phyloP scores from a whole-genome alignment of 2,113 vertebrate species.

The Pelecanus crispus region DNA sequence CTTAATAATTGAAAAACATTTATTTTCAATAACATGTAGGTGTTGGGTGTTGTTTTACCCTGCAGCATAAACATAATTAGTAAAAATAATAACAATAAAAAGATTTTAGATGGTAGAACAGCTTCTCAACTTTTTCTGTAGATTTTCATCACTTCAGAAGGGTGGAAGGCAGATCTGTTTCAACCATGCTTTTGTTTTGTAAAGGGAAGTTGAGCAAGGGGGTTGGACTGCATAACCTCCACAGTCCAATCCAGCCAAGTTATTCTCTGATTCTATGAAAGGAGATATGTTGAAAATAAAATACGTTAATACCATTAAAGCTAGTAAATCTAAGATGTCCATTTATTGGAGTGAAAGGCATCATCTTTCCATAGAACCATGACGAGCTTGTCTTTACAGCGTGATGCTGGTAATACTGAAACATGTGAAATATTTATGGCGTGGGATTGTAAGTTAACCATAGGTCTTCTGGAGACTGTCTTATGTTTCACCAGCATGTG shows the following conservation, averaged over 20 bases:
- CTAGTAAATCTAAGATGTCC: neutral
- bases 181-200: neutral
- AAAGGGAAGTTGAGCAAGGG: neutral
- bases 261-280: neutral
- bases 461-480: slow-evolving; percentile 21
- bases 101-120: neutral
- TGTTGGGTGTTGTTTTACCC: slow-evolving; percentile 25
- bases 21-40: slow-evolving; percentile 2
- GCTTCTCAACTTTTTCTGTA: neutral
- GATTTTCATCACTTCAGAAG: neutral
- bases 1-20: slow-evolving; percentile 35
- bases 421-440: neutral
- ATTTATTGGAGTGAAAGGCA: neutral
- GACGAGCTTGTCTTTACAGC: neutral
- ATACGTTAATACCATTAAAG: neutral
- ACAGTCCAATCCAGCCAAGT: neutral
- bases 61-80: slow-evolving; percentile 13
- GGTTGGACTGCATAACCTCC: neutral
- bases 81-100: slow-evolving; percentile 7
- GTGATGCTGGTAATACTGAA: neutral
- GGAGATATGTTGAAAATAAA: neutral
- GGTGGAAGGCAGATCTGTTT: neutral
- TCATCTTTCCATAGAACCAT: neutral
- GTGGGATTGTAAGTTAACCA: slow-evolving; percentile 49
- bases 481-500: slow-evolving; percentile 18